These are phyloP conservation scores for Callipepla californica DNA, from an alignment of 2,113 vertebrate species.

Conservation along the genomic window DNA sequence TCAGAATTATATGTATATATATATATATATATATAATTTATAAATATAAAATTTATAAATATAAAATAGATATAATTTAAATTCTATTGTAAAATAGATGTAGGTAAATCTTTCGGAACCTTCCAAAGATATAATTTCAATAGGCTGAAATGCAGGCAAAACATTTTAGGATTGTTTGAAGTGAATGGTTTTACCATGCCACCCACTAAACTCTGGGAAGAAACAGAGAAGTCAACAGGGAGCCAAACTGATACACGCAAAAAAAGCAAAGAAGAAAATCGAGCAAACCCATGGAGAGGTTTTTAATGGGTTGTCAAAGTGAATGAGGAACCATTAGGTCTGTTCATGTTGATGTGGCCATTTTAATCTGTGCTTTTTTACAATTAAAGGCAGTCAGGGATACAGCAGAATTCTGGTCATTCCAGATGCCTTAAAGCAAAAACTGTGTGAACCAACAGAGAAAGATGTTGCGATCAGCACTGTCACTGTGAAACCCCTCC, in stretches of 20 bases:
- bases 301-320: conserved; percentile 19
- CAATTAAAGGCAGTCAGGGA: conserved; percentile 22
- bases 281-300: background rate
- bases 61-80: background rate
- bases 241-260: background rate
- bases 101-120: background rate
- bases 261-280: background rate
- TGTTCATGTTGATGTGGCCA: conserved; percentile 16
- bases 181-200: background rate
- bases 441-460: background rate
- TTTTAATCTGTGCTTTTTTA: conserved; percentile 6
- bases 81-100: background rate
- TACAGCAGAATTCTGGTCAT: background rate
- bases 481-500: background rate
- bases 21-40: background rate
- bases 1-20: background rate
- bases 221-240: background rate
- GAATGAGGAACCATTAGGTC: conserved; percentile 4
- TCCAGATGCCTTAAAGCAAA: background rate
- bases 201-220: background rate
- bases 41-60: background rate
- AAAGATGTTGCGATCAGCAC: background rate
- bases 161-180: background rate
- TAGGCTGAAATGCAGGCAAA: conserved; percentile 15
- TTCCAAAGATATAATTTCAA: background rate